Conservation (phyloP, 2,797 vertebrate genomes). For the Urophycis tenuis region DNA sequence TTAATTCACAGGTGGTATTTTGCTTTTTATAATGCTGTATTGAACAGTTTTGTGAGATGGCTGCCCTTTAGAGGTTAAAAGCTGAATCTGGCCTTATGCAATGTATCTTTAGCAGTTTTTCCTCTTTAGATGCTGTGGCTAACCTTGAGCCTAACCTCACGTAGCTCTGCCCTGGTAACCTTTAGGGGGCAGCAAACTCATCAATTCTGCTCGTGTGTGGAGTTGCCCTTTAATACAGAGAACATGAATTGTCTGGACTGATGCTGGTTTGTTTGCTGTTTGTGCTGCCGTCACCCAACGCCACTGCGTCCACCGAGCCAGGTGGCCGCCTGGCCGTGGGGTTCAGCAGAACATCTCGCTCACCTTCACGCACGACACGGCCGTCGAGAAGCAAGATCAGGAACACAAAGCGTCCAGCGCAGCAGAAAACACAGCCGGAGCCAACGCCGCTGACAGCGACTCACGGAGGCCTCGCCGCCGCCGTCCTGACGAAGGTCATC, state of each 20-base stretch:
- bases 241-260: neutral
- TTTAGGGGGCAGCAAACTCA: neutral
- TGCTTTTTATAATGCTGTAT: neutral
- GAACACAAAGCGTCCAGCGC: slow-evolving; percentile 17
- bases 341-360: slow-evolving; percentile 38
- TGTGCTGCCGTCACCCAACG: neutral
- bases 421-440: too few relatives aligned
- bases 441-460: slow-evolving; percentile 10
- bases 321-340: slow-evolving; percentile 16
- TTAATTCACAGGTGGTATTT: neutral
- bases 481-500: slow-evolving; percentile 24
- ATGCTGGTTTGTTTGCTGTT: neutral
- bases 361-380: slow-evolving; percentile 36
- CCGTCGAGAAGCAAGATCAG: slow-evolving; percentile 23
- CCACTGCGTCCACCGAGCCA: neutral
- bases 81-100: neutral
- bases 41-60: neutral
- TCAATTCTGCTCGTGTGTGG: neutral
- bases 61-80: neutral
- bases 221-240: neutral
- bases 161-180: neutral
- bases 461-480: neutral
- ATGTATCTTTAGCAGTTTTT: neutral
- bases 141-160: neutral
- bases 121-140: neutral